phyloP scores from a whole-genome alignment of 2,113 vertebrate species.

The Colaptes auratus region DNA sequence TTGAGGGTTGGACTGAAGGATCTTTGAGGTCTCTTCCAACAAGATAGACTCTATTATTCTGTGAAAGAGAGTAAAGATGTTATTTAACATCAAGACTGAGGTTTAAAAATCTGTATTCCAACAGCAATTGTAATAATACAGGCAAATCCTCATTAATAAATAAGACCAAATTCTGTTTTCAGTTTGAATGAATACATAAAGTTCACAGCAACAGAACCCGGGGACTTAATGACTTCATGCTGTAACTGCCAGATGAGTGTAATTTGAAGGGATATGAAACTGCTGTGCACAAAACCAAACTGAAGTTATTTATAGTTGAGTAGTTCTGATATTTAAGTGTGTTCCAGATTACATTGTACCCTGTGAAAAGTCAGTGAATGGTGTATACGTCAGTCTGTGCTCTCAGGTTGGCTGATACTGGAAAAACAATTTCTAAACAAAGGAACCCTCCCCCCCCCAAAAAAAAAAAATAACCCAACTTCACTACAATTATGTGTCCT shows the following conservation, averaged over 20 bases:
- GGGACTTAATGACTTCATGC: neutral
- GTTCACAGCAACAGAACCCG: neutral
- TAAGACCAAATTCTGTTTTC: neutral
- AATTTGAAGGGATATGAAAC: neutral
- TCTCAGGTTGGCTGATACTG: neutral
- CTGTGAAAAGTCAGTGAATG: neutral
- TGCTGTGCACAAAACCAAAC: neutral
- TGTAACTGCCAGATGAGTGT: neutral
- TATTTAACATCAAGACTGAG: neutral
- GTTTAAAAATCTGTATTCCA: neutral
- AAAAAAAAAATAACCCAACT: neutral
- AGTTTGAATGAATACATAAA: neutral
- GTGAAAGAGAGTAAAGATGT: neutral
- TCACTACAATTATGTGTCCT: neutral
- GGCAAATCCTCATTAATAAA: neutral
- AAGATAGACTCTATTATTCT: no score
- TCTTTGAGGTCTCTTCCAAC: no score
- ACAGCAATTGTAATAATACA: neutral
- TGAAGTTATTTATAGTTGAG: neutral
- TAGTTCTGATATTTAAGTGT: neutral
- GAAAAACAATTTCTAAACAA: neutral
- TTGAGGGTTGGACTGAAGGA: no score
- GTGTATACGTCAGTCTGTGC: rapidly evolving
- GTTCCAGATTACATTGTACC: neutral
- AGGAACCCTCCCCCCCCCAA: neutral